Conservation (phyloP, 2,888 invertebrate genomes). For the Phytoseiulus persimilis region DNA sequence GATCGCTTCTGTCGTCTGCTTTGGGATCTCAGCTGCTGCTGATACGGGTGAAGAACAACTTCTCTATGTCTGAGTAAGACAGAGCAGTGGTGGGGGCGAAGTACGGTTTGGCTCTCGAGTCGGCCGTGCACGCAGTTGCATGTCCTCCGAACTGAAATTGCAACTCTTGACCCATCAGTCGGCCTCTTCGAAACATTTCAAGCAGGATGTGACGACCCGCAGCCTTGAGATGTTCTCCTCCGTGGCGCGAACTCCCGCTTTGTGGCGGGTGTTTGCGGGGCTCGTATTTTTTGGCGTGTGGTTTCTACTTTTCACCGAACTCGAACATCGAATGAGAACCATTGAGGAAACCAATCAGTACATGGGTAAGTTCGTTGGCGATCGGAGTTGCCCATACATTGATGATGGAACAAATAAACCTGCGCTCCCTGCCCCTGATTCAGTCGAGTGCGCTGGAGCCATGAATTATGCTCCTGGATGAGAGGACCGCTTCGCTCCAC, state of each 20-base stretch:
- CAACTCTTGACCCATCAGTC: not conserved
- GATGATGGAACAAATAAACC: not conserved
- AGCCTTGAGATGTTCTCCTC: conserved; percentile 36
- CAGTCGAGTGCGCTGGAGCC: not conserved
- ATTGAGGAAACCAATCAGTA: conserved; percentile 35
- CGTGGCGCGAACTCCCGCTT: conserved; percentile 33
- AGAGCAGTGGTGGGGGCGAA: not conserved
- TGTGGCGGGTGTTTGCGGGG: conserved; percentile 35
- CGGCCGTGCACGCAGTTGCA: not conserved
- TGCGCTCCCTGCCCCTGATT: not conserved
- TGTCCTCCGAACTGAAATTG: not conserved
- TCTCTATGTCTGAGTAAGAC: not conserved
- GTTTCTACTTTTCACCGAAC: conserved; percentile 31
- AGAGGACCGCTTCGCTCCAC: no score
- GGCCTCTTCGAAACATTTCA: not conserved
- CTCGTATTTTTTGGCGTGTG: conserved; percentile 36
- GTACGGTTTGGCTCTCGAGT: not conserved
- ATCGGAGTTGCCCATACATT: not conserved
- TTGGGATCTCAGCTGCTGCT: not conserved
- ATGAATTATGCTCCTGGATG: no score
- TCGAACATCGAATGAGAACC: conserved; percentile 37
- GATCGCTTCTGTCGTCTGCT: not conserved
- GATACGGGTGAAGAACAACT: not conserved
- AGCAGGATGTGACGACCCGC: conserved; percentile 37
- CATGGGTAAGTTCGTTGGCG: not conserved